Percentiles rank a stretch among this genome's conserved stretches.
phyloP scores from a whole-genome alignment of 1,140 invertebrate species.

The Mizuhopecten yessoensis region DNA sequence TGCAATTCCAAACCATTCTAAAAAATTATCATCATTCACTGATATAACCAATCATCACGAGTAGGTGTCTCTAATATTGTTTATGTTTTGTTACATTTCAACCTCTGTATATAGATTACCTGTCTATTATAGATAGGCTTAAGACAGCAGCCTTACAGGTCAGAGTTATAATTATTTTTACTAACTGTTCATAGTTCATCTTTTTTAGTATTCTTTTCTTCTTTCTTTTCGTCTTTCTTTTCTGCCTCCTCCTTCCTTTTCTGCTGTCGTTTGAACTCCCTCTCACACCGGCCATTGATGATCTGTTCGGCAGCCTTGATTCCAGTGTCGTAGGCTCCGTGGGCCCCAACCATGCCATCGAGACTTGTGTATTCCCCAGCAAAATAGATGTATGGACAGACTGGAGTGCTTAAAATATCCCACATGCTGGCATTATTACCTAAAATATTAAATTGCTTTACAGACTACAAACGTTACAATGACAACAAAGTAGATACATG shows the following conservation, averaged over 20 bases:
- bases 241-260: background rate
- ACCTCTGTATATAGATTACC: too few relatives aligned
- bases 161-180: too few relatives aligned
- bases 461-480: too few relatives aligned
- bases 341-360: conserved; percentile 51
- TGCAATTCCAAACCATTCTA: too few relatives aligned
- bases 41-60: too few relatives aligned
- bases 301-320: conserved; percentile 60
- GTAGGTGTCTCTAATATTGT: too few relatives aligned
- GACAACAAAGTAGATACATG: too few relatives aligned
- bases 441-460: too few relatives aligned
- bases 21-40: too few relatives aligned
- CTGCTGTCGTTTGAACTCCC: conserved; percentile 23
- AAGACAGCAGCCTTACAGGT: too few relatives aligned
- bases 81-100: too few relatives aligned
- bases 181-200: conserved; percentile 27
- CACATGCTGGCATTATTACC: conserved; percentile 38
- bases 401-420: conserved; percentile 51
- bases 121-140: too few relatives aligned
- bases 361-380: conserved; percentile 60
- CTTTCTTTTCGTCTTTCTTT: conserved; percentile 43
- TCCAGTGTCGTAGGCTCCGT: conserved; percentile 61
- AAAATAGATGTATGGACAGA: conserved; percentile 64
- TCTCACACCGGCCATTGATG: conserved; percentile 49
- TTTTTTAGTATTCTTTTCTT: conserved; percentile 39